These are phyloP conservation scores for Drosophila borborema DNA, from an alignment of 2,888 invertebrate species.

Conservation along the genomic window DNA sequence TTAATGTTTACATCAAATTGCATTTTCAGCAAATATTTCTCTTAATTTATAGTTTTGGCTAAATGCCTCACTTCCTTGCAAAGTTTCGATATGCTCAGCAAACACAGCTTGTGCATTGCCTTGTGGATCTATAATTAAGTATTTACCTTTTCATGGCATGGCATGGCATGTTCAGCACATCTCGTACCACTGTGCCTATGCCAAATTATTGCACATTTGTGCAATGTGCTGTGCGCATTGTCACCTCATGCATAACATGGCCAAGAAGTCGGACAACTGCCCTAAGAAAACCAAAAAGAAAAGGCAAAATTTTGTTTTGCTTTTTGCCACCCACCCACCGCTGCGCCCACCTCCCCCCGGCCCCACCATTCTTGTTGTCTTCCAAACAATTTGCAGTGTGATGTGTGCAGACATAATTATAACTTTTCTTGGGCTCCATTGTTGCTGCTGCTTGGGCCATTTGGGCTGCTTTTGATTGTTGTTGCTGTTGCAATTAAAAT, in stretches of 20 bases:
- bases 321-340: not conserved
- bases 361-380: conserved; percentile 1
- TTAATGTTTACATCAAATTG: not conserved
- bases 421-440: conserved; percentile 67
- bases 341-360: accelerated
- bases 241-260: conserved; percentile 73
- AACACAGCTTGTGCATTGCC: not conserved
- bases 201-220: conserved; percentile 49
- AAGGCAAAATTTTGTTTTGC: conserved; percentile 3
- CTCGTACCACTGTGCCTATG: conserved; percentile 32
- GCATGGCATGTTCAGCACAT: not conserved
- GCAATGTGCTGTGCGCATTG: conserved; percentile 57
- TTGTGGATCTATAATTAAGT: not conserved
- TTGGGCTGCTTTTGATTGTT: conserved; percentile 35
- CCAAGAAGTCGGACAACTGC: conserved; percentile 51
- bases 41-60: not conserved
- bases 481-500: conserved; percentile 75
- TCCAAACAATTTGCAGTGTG: conserved; percentile 48
- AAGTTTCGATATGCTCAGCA: not conserved
- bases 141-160: not conserved
- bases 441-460: conserved; percentile 39
- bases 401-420: conserved; percentile 71
- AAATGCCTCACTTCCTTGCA: not conserved
- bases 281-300: conserved; percentile 20
- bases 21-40: not conserved